phyloP scores from a whole-genome alignment of 1,140 invertebrate genomes.

The Hyles vespertilio region DNA sequence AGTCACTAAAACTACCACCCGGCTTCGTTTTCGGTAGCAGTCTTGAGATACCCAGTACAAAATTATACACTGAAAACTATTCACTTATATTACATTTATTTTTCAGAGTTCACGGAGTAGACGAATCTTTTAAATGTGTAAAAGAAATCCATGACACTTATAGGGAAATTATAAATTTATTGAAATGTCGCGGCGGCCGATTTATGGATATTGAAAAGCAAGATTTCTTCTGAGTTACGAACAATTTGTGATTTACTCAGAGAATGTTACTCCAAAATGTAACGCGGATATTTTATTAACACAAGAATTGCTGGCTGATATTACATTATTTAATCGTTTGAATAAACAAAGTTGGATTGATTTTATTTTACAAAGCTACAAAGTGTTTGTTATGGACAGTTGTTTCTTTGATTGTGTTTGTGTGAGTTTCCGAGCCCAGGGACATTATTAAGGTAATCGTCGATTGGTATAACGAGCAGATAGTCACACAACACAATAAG shows the following conservation, averaged over 20 bases:
- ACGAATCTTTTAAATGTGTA: conserved; percentile 48
- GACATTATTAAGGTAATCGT: conserved; percentile 47
- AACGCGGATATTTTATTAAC: conserved; percentile 50
- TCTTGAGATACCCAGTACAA: too few relatives aligned
- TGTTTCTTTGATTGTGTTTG: conserved; percentile 65
- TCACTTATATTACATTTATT: conserved; percentile 9
- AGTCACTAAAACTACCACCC: too few relatives aligned
- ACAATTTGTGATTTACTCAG: conserved; percentile 51
- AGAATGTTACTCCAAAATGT: conserved; percentile 45
- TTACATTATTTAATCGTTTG: conserved; percentile 48
- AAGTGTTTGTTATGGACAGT: conserved; percentile 64
- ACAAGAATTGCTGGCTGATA: conserved; percentile 41
- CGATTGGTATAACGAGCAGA: conserved; percentile 62
- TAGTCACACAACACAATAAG: conserved; percentile 36
- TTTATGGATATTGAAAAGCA: conserved; percentile 50
- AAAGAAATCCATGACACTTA: conserved; percentile 65
- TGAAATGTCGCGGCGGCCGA: conserved; percentile 52
- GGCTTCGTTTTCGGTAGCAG: too few relatives aligned
- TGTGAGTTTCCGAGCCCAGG: conserved; percentile 44
- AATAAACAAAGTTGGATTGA: conserved; percentile 68
- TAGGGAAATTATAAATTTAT: conserved; percentile 50
- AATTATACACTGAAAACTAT: background rate
- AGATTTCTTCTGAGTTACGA: conserved; percentile 61
- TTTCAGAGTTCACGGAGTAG: conserved; percentile 38
- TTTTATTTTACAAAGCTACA: conserved; percentile 66